These are phyloP conservation scores for Eubucco bourcierii DNA, from an alignment of 2,113 vertebrate genomes.

Conservation along the genomic window DNA sequence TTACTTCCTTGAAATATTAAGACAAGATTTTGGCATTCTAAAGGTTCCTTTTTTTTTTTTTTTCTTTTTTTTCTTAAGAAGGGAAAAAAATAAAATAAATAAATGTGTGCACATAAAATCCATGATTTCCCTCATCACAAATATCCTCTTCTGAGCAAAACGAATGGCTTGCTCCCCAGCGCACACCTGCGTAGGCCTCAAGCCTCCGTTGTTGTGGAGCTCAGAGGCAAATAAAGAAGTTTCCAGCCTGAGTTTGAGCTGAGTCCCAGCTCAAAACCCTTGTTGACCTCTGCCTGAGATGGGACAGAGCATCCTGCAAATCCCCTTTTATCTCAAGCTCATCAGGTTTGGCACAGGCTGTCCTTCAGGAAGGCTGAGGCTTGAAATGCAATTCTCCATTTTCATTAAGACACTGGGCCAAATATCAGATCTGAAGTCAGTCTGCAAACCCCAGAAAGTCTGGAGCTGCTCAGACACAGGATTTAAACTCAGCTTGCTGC, in stretches of 20 bases:
- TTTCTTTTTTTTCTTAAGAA: not conserved
- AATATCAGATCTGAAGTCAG: not conserved
- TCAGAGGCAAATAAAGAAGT: not conserved
- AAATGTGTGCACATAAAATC: constrained; percentile 9
- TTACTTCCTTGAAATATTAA: constrained; percentile 13
- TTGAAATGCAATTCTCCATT: constrained; percentile 41
- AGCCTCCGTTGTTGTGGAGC: not conserved
- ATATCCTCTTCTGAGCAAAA: not conserved
- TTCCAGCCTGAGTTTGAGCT: not conserved
- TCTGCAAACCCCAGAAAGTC: not conserved
- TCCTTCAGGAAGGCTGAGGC: constrained; percentile 2
- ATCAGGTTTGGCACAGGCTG: not conserved
- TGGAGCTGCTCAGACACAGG: not conserved
- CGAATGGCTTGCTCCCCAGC: not conserved
- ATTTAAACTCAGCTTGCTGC: not conserved
- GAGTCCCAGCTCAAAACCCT: not conserved
- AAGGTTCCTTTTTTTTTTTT: not conserved
- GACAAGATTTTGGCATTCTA: constrained; percentile 41
- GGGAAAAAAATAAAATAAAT: not conserved
- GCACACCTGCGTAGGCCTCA: not conserved
- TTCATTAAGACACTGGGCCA: not conserved
- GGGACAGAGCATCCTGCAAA: not conserved
- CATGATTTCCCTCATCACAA: not conserved
- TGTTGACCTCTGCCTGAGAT: not conserved
- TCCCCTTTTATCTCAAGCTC: constrained; percentile 8